Base-by-base conservation (phyloP, 53 echinoderm and acorn worm genomes). In the Henricia sp. region DNA sequence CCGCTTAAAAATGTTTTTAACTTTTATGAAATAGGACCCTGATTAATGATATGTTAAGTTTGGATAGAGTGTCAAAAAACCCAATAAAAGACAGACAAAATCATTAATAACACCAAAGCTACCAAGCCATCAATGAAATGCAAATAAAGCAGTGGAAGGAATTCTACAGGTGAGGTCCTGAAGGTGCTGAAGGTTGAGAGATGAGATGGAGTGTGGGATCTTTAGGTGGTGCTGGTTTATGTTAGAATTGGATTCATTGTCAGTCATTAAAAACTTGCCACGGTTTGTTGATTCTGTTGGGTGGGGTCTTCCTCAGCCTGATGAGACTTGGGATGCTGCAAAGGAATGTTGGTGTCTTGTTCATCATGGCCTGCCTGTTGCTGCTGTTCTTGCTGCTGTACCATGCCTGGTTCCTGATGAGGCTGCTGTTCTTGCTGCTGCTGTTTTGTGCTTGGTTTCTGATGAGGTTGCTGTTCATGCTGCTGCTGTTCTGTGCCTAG, bases 281-380 rank as follows among this genome's bases (percentile, higher is more conserved):
- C 27, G 11, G 23, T 25, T 58, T 19, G 25, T 12, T 28, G 0
- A 12, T 21, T 58, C 27, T 58, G 24, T 58, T 58, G 58, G 58
- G 11, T 21, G 17, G 52, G 58, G 27, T 58, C 24, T 17, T 58
- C 11, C 58, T 58, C 58, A 6, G 23, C 51, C n/a, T 50, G 52
- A 14, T 72, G 50, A 5, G 17, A 16, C 1, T 72, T 19, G 6
- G 50, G 72, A 19, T 72, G 72, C 51, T 50, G 72, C 72, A n/a
- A 3, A 51, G 48, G 48, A 8, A 46, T 46, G 48, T 46, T 14
- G 14, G 9, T 51, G 17, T 51, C 2, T 51, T 51, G 52, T 51
- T 51, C 19, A 51, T 51, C 52, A 17, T 51, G 17, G 52, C 52
- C 14, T 51, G 52, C 19, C 14, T 51, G 52, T 13, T 51, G 52